Base-by-base conservation (phyloP, 1,140 invertebrate species). In the Trichonephila clavata region DNA sequence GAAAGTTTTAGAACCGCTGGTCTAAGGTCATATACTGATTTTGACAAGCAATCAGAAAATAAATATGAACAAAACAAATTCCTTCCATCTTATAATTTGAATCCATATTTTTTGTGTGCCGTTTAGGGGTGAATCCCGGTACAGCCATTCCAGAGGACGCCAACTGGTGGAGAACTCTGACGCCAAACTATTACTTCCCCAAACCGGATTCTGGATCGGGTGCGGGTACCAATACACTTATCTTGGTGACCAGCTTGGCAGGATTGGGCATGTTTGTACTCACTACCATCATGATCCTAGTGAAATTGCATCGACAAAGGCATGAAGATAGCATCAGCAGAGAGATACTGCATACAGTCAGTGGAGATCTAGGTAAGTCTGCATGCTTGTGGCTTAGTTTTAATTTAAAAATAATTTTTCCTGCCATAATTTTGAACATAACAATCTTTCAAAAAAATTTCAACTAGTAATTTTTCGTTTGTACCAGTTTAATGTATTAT, bases 191-290 rank as follows among this genome's bases (percentile, higher is more conserved):
- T 61, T 94, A 94, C 32, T 93, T 90, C 20, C 92, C 94, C 0
- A 94, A 94, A 80, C 32, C 86, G 0, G 90, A 88, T 1, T 24
- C 65, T 8, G 60, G 87, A 14, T 84, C 86, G 4, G 83, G 84
- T 1, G 83, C 89, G 21, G 94, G 94, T 0, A 94, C 94, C 63
- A 94, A 94, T 39, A 94, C 94, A 18, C 88, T 94, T 24, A 94
- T 94, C 20, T 57, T 94, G 32, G 68, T 94, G n/a, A 94, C 92
- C 1, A 94, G 94, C 27, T 61, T 94, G 27, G 94, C 94, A 5
- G 94, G 94, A 8, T 71, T 94, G 21, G 94, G 94, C 7, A 94
- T 94, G 94, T 94, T 94, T 32, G 81, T 94, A 7, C 81, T 94
- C 43, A 94, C 94, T 5, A 94, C 94, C 0, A 90, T 94, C 32